A percentile compares a stretch with the other conserved stretches of the same genome.
Evolutionary conservation across 2,888 invertebrate species (phyloP).

Genomic region (Philonicus albiceps): DNA sequence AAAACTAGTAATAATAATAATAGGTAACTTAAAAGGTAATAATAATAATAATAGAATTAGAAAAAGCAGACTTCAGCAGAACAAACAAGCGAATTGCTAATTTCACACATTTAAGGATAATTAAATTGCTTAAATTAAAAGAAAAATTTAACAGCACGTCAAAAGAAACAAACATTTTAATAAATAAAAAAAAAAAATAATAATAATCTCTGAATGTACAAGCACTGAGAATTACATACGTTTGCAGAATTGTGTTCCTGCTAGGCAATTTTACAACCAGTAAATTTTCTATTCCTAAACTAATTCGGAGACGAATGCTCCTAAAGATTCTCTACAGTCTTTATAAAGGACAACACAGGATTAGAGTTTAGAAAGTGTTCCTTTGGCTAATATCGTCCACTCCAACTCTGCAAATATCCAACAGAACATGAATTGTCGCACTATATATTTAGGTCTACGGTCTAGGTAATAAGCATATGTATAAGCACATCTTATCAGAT

Average conservation of each 20-base stretch:
- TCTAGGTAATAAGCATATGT: not conserved
- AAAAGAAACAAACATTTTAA: not conserved
- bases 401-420: not conserved
- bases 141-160: not conserved
- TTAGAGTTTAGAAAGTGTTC: not conserved
- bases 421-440: not conserved
- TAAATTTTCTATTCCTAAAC: not conserved
- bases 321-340: not conserved
- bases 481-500: not conserved
- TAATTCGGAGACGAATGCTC: not conserved
- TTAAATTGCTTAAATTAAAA: not conserved
- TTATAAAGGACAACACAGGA: not conserved
- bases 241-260: not conserved
- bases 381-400: not conserved
- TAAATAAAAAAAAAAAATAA: not conserved
- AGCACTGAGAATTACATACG: not conserved
- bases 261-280: not conserved
- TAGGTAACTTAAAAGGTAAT: too few relatives aligned
- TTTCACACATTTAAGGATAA: not conserved
- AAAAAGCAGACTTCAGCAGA: not conserved
- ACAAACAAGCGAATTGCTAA: not conserved
- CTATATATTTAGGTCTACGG: not conserved
- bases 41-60: too few relatives aligned
- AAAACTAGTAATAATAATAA: too few relatives aligned
- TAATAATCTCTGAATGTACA: not conserved